phyloP scores from a whole-genome alignment of 2,113 vertebrate genomes.

The Corythaixoides concolor region DNA sequence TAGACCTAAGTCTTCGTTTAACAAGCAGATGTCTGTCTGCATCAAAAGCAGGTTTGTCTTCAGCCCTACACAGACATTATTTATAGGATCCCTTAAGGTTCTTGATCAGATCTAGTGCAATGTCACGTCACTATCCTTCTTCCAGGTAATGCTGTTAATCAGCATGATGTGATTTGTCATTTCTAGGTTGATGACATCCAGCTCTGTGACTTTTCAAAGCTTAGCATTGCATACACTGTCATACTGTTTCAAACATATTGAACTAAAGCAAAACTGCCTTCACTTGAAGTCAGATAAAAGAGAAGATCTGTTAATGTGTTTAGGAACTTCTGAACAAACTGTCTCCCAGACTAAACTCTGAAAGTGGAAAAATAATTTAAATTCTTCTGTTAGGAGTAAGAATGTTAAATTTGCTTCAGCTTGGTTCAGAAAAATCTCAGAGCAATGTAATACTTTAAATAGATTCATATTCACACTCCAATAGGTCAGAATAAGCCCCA shows the following conservation, averaged over 20 bases:
- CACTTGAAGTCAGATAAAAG: neutral
- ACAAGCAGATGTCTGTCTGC: neutral
- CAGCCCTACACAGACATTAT: neutral
- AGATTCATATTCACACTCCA: neutral
- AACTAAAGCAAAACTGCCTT: conserved; percentile 15
- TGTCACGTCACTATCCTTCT: neutral
- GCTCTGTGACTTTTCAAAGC: conserved; percentile 7
- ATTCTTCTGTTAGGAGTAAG: neutral
- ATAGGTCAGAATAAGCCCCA: neutral
- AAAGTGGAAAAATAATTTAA: neutral
- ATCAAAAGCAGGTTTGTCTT: neutral
- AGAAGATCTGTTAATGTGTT: neutral
- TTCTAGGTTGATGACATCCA: conserved; percentile 21
- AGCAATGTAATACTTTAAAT: neutral
- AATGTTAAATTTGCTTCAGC: neutral
- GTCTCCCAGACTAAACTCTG: neutral
- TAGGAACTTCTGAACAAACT: neutral
- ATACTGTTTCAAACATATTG: neutral
- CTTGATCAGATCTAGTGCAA: neutral
- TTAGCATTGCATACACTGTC: neutral
- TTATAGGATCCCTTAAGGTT: neutral
- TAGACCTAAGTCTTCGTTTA: neutral
- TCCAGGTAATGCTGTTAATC: neutral
- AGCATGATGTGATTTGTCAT: conserved; percentile 9
- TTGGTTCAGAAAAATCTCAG: neutral